Evolutionary conservation across 1,140 invertebrate genomes (phyloP).

Genomic region (Drosophila tropicalis): DNA sequence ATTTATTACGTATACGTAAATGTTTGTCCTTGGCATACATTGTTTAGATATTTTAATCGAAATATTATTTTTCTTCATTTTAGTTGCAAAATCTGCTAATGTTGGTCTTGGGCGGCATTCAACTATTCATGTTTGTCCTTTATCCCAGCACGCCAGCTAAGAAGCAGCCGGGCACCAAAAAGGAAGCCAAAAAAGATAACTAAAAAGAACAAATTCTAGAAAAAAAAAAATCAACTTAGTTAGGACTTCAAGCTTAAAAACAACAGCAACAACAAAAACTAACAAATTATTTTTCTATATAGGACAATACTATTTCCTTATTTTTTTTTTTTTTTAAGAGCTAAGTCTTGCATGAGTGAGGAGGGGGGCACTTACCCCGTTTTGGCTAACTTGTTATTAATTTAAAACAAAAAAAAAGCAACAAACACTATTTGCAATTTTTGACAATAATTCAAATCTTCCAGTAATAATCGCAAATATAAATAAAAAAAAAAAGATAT

Average conservation of each 20-base stretch:
- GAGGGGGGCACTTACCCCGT: background rate
- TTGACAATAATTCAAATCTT: conserved; percentile 83
- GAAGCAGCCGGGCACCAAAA: conserved; percentile 84
- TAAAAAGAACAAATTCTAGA: conserved; percentile 43
- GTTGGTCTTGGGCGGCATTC: conserved; percentile 85
- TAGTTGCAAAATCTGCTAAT: conserved; percentile 89
- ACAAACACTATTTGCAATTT: conserved; percentile 70
- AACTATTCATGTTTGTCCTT: conserved; percentile 87
- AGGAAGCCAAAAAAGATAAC: conserved; percentile 57
- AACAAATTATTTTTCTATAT: conserved; percentile 53
- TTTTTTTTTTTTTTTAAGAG: conserved; percentile 49
- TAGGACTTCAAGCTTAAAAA: conserved; percentile 29
- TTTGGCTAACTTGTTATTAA: conserved; percentile 35
- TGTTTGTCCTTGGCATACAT: no score
- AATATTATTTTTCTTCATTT: conserved; percentile 35
- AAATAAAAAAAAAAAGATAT: conserved; percentile 66
- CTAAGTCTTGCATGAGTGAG: conserved; percentile 11
- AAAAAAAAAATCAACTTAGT: conserved; percentile 42
- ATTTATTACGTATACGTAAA: background rate
- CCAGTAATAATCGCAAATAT: conserved; percentile 36
- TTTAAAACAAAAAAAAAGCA: conserved; percentile 41
- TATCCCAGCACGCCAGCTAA: conserved; percentile 84
- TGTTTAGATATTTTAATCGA: no score
- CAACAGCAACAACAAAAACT: conserved; percentile 17
- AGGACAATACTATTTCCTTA: conserved; percentile 45